These are phyloP conservation scores for Palloptera scutellata DNA, from an alignment of 2,888 invertebrate species.

Conservation along the genomic window DNA sequence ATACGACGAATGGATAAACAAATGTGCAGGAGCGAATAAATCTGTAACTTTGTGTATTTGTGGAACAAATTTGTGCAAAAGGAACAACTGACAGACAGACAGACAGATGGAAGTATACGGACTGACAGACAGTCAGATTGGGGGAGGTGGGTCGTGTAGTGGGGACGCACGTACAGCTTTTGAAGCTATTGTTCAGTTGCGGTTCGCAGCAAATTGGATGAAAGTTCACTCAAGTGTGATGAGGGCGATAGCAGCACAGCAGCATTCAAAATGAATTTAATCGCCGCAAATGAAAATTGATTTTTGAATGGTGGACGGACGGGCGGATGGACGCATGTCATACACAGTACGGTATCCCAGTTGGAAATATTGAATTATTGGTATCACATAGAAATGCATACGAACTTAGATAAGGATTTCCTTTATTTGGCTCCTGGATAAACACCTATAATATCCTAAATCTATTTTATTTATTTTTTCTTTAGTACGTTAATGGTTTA, in stretches of 20 bases:
- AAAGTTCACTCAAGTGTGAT: constrained; percentile 58
- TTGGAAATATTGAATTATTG: too few relatives aligned
- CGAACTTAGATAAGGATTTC: too few relatives aligned
- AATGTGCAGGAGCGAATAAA: too few relatives aligned
- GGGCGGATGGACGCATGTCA: constrained; percentile 17
- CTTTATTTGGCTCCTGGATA: too few relatives aligned
- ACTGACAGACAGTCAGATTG: too few relatives aligned
- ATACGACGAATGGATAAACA: too few relatives aligned
- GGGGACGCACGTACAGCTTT: constrained; percentile 45
- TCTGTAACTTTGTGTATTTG: too few relatives aligned
- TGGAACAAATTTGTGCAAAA: neutral
- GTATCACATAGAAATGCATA: too few relatives aligned
- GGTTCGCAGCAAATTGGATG: constrained; percentile 59
- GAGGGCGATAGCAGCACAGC: constrained; percentile 51
- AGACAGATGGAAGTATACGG: constrained; percentile 8
- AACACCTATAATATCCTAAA: too few relatives aligned
- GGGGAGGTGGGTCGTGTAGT: neutral
- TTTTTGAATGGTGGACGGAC: constrained; percentile 49
- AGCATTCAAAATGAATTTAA: constrained; percentile 44
- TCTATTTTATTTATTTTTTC: too few relatives aligned
- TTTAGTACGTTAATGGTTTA: too few relatives aligned
- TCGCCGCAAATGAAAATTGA: constrained; percentile 59
- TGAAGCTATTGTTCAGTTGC: constrained; percentile 56
- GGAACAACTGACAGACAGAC: constrained; percentile 12
- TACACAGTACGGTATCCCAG: too few relatives aligned